Percentiles rank a stretch among this genome's conserved stretches.
Evolutionary conservation across 2,888 invertebrate species (phyloP).

Genomic region (Acleris literana): DNA sequence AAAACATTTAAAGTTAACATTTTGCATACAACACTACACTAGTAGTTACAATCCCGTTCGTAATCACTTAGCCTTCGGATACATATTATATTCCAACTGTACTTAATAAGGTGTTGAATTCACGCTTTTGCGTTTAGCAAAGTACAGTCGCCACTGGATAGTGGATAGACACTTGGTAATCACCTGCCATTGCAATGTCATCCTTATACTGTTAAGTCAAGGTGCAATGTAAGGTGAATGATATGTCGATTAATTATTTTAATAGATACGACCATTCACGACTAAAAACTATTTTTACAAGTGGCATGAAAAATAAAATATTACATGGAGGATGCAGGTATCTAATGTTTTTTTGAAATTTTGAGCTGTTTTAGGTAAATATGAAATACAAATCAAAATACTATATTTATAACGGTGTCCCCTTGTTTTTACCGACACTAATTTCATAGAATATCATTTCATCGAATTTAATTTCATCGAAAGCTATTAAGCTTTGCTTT

Average conservation of each 20-base stretch:
- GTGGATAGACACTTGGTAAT: too few relatives aligned
- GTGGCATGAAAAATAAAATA: too few relatives aligned
- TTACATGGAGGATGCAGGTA: too few relatives aligned
- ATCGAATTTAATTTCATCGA: too few relatives aligned
- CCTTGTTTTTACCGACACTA: too few relatives aligned
- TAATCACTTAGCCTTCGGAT: constrained; percentile 29
- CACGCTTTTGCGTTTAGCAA: constrained; percentile 22
- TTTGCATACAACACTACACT: not conserved
- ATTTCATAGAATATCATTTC: too few relatives aligned
- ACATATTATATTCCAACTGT: constrained; percentile 24
- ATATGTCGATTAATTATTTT: not conserved
- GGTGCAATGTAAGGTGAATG: not conserved
- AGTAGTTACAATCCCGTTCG: not conserved
- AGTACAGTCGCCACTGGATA: constrained; percentile 5
- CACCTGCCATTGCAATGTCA: not conserved
- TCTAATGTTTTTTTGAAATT: too few relatives aligned
- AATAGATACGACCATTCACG: constrained; percentile 9
- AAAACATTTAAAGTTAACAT: not conserved
- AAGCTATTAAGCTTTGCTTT: too few relatives aligned
- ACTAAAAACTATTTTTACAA: too few relatives aligned
- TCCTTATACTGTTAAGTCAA: not conserved
- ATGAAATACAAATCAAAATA: too few relatives aligned
- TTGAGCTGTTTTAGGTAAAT: too few relatives aligned
- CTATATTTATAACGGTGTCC: too few relatives aligned
- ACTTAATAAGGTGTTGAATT: constrained; percentile 35